Base-by-base conservation (phyloP, 2,888 invertebrate species). In the Brachyopa scutellaris region DNA sequence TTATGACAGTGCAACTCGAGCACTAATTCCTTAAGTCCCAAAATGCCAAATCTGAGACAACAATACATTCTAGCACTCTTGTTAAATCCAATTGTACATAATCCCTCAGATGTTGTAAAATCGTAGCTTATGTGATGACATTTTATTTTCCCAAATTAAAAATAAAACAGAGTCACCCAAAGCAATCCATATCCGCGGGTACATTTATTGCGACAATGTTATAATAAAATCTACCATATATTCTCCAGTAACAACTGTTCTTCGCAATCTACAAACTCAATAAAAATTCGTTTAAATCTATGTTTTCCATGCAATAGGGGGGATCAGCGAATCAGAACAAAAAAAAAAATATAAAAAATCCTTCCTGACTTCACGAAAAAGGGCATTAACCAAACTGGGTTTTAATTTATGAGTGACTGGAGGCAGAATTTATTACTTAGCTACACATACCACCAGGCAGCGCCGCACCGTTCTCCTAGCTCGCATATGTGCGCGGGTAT, bases 401-500 rank as follows among this genome's bases (percentile, higher is more conserved):
- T 82, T 77, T 82, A 82, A 82, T 77, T 82, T 82, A 82, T 82
- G 76, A 82, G 69, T 66, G 77, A 77, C 82, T 77, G 64, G 59
- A 77, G 82, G 82, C 82, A 53, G 59, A 82, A 82, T 82, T 82
- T 82, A 82, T 70, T 82, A 70, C 77, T 64, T 64, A 53, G 53
- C 38, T 59, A 59, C 38, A 59, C 64, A 36, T 45, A 59, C 76
- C 23, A 57, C 40, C n/a, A 55, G 17, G 38, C 69, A 59, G 36
- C n/a, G n/a, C n/a, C n/a, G n/a, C n/a, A n/a, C 21, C 40, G 36
- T 29, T 26, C 26, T 33, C 36, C 40, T 36, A 23, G 47, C 21
- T 59, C 31, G 29, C 55, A 62, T 49, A 53, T 62, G 61, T 69
- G 62, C 31, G 38, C 36, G 55, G 21, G 19, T 49, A 29, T 45